Conservation (phyloP, 2,113 vertebrate species). For the Pardalotus punctatus region DNA sequence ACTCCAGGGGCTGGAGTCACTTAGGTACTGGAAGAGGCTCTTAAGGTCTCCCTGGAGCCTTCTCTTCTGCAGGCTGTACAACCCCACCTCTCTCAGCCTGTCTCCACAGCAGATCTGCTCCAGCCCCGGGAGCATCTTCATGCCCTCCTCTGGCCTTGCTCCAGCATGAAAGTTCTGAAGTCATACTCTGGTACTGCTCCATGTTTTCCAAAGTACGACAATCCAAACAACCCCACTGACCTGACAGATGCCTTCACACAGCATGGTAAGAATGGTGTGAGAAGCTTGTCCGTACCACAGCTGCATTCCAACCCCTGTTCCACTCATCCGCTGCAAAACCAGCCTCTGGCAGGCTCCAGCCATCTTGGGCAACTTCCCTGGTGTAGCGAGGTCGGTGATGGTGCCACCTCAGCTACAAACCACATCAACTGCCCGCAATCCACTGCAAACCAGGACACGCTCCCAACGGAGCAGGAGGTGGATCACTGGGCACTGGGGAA, state of each 20-base stretch:
- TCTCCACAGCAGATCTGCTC: background rate
- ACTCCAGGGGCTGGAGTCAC: background rate
- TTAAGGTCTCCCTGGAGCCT: background rate
- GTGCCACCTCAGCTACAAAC: background rate
- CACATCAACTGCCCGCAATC: rapidly evolving
- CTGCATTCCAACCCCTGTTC: background rate
- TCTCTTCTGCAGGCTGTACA: background rate
- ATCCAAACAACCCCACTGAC: background rate
- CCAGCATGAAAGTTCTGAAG: background rate
- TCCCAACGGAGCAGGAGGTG: rapidly evolving
- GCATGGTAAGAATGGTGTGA: rapidly evolving
- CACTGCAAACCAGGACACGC: background rate
- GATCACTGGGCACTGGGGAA: rapidly evolving
- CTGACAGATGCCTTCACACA: rapidly evolving
- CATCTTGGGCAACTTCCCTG: background rate
- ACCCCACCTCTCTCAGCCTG: background rate
- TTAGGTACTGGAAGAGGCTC: background rate
- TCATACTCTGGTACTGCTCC: background rate
- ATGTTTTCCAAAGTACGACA: background rate
- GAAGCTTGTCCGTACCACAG: rapidly evolving
- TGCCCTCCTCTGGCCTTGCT: background rate
- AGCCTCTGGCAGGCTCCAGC: background rate
- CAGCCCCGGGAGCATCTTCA: background rate
- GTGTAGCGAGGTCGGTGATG: rapidly evolving
- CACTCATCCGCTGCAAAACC: background rate